phyloP scores from a whole-genome alignment of 2,113 vertebrate species.

The Tenebrosternarchus preto region DNA sequence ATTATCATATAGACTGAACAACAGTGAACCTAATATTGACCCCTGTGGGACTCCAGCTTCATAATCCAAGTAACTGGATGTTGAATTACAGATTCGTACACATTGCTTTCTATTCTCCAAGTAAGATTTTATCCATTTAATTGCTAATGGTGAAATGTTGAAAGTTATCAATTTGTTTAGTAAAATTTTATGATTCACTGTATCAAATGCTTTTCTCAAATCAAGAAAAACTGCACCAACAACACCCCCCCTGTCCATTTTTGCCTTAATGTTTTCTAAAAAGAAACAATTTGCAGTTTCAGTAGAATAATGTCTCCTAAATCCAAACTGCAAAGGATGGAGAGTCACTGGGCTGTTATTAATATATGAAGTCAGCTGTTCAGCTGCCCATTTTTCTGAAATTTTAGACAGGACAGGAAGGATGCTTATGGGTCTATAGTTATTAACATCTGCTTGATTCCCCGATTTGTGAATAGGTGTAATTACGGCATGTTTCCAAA shows the following conservation, averaged over 20 bases:
- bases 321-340: not conserved
- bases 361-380: not conserved
- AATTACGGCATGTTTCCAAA: constrained; percentile 6
- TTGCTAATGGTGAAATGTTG: not conserved
- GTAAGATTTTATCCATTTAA: not conserved
- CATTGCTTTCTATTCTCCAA: not conserved
- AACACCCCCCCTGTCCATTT: not conserved
- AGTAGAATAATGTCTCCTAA: not conserved
- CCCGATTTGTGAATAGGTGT: not conserved
- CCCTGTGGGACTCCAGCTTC: not conserved
- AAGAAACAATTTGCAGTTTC: not conserved
- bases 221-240: not conserved
- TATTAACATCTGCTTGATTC: not conserved
- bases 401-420: not conserved
- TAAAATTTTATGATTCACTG: not conserved
- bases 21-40: not conserved
- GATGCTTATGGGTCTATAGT: not conserved
- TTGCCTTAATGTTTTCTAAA: not conserved
- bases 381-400: not conserved
- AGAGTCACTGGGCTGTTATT: not conserved
- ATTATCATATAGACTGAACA: not conserved
- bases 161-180: not conserved
- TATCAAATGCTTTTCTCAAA: not conserved
- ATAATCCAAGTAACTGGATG: not conserved
- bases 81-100: not conserved